Base-by-base conservation (phyloP, 2,797 vertebrate species). In the Malurus splendens region DNA sequence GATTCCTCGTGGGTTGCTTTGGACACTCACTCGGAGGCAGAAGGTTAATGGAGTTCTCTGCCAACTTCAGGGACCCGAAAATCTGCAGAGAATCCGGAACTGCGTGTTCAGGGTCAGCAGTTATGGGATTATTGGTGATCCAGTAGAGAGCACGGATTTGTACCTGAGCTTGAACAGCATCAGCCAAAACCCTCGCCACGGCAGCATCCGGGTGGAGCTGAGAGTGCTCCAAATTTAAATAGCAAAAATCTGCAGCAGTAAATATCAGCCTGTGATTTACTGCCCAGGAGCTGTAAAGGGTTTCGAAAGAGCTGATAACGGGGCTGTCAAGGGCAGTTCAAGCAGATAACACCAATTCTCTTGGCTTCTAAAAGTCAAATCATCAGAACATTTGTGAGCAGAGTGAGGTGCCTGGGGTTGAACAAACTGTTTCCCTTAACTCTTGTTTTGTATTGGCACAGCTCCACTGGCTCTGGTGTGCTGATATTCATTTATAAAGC, bases 11-110 rank as follows among this genome's bases (percentile, higher is more conserved):
- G 52, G 95, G 93, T 82, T 57, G 62, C 86, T 90, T 39, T 52
- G 61, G 59, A 81, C 74, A 64, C 91, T 82, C 30, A 76, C 90
- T 90, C 12, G n/a, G 67, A 77, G 86, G 87, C 65, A 85, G 93
- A 94, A 96, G 94, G 92, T 96, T 84, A 95, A 93, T 96, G 93
- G 94, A 96, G 90, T 75, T 95, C 94, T 94, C 80, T 83, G 94
- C 94, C 64, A 87, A 91, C 86, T 93, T 95, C 77, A 86, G 94
- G 93, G 65, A 87, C 88, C 56, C 57, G 80, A 27, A 82, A 56
- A 92, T 32, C 83, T 82, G 77, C 90, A 65, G 87, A 92, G 86
- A 22, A 90, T 95, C 84, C 67, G 90, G 96, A 96, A 82, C 14
- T 89, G 60, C 32, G 16, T 85, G 96, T 95, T 94, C 91, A 90